Conservation (phyloP, 2,888 invertebrate species). For the Sepioteuthis lessoniana region DNA sequence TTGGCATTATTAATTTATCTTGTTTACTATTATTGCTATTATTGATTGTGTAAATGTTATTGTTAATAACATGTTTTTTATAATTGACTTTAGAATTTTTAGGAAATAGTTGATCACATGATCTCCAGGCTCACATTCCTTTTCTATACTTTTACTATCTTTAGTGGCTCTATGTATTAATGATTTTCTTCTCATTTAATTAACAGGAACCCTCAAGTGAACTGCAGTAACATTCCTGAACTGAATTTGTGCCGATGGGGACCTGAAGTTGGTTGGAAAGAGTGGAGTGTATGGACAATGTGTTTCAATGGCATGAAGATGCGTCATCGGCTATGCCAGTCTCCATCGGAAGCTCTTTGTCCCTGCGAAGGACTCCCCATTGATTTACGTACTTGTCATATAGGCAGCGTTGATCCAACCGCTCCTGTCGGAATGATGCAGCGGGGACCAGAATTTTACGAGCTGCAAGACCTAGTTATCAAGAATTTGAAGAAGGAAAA, state of each 20-base stretch:
- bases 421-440: background rate
- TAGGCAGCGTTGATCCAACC: background rate
- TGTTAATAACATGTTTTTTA: too few relatives aligned
- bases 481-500: background rate
- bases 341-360: background rate
- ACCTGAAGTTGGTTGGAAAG: background rate
- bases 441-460: background rate
- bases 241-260: conserved; percentile 24
- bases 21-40: too few relatives aligned
- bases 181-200: background rate
- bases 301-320: background rate
- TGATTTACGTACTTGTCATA: background rate
- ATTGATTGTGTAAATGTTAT: too few relatives aligned
- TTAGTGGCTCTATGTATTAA: background rate
- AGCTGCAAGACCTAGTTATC: background rate
- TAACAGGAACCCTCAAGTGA: background rate
- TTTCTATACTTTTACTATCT: background rate
- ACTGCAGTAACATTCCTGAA: background rate
- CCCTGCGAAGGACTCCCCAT: background rate
- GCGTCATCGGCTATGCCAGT: background rate
- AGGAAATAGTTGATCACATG: too few relatives aligned
- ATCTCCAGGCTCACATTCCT: too few relatives aligned
- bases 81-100: too few relatives aligned
- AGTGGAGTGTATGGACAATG: conserved; percentile 15
- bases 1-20: too few relatives aligned